A percentile compares a stretch with the other conserved stretches of the same genome.
Conservation (phyloP, 92 coral and sea anemone genomes). For the Plumapathes pennacea region DNA sequence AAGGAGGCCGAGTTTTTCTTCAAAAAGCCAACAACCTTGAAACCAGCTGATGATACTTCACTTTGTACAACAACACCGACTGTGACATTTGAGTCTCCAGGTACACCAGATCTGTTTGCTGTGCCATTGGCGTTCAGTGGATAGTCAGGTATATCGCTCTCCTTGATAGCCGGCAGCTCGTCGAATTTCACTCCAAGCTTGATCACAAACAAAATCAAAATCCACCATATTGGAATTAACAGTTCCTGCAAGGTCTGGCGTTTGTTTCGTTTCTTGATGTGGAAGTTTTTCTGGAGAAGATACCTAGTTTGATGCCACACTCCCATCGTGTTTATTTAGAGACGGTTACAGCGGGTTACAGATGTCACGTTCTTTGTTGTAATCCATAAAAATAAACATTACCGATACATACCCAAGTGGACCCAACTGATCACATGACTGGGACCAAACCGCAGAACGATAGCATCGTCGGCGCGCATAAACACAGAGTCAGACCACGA, state of each 20-base stretch:
- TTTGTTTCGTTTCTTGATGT: conserved; percentile 67
- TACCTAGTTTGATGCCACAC: conserved; percentile 60
- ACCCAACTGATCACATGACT: too few relatives aligned
- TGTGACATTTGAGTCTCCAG: background rate
- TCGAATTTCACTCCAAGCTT: conserved; percentile 14
- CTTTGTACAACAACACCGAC: conserved; percentile 49
- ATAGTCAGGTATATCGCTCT: conserved; percentile 49
- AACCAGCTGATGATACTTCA: conserved; percentile 31
- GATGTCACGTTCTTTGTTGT: too few relatives aligned
- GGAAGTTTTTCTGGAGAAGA: conserved; percentile 67
- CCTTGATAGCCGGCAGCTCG: conserved; percentile 49
- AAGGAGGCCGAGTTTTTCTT: conserved; percentile 15
- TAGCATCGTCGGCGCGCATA: too few relatives aligned
- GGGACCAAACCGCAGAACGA: too few relatives aligned
- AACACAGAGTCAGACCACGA: too few relatives aligned
- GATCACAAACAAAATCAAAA: conserved; percentile 47
- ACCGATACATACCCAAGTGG: too few relatives aligned
- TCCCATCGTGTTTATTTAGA: too few relatives aligned
- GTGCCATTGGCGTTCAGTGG: conserved; percentile 7
- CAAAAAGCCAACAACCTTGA: conserved; percentile 33
- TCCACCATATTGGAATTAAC: conserved; percentile 75
- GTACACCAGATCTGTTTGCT: background rate
- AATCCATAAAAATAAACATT: too few relatives aligned
- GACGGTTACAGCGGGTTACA: too few relatives aligned
- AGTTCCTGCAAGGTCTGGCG: conserved; percentile 75